Conservation (phyloP, 2,888 invertebrate species). For the Dimorphilus gyrociliatus region DNA sequence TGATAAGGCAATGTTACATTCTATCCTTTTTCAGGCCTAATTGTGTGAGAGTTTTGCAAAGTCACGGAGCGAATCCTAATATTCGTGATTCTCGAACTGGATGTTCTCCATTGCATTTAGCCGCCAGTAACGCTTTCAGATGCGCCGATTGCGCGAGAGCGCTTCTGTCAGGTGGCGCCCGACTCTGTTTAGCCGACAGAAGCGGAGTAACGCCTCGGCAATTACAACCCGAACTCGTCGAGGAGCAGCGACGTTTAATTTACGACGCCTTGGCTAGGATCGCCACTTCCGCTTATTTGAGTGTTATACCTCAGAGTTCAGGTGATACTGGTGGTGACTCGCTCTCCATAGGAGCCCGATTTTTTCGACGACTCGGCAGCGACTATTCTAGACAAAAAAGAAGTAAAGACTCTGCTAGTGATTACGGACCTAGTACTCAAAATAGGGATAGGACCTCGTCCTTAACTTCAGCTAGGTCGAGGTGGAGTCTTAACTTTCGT, state of each 20-base stretch:
- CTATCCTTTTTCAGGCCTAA: too few species aligned
- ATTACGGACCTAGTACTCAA: background rate
- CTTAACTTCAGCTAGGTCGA: conserved; percentile 3
- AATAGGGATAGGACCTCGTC: conserved; percentile 4
- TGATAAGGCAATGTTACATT: too few species aligned
- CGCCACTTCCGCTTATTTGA: background rate
- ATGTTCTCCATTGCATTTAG: conserved; percentile 46
- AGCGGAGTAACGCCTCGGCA: conserved; percentile 42
- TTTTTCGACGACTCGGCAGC: too few species aligned
- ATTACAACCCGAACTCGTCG: conserved; percentile 41
- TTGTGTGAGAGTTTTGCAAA: conserved; percentile 42
- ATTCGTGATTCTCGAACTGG: conserved; percentile 41
- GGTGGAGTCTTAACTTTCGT: conserved; percentile 5
- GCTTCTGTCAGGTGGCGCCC: conserved; percentile 42
- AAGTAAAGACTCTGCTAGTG: background rate
- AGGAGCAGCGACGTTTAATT: conserved; percentile 42
- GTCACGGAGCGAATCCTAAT: conserved; percentile 43
- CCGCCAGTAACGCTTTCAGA: conserved; percentile 43
- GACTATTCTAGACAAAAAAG: background rate
- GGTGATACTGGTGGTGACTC: too few species aligned
- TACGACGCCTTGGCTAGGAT: conserved; percentile 23
- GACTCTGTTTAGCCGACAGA: conserved; percentile 39
- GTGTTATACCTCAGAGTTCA: too few species aligned
- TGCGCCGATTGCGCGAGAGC: conserved; percentile 43
- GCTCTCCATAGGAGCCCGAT: too few species aligned